Conservation (phyloP, 1,140 invertebrate species). For the Campoletis sonorensis region DNA sequence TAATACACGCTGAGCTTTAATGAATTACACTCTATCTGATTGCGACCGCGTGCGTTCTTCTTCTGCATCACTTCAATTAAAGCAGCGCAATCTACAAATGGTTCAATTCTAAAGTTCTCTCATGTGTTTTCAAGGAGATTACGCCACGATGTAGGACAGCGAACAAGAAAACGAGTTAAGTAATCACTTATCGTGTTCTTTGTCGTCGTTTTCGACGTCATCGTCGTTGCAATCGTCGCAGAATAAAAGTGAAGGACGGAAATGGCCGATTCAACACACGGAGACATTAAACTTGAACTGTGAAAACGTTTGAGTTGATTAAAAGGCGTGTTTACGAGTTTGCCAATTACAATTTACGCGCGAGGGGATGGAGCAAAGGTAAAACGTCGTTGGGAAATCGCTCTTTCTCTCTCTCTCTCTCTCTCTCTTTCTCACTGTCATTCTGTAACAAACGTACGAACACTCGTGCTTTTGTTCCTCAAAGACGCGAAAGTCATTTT, state of each 20-base stretch:
- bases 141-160: not conserved
- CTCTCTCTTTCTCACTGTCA: too few relatives aligned
- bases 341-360: constrained; percentile 22
- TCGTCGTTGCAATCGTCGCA: too few relatives aligned
- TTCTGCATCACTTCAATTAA: not conserved
- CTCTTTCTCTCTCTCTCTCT: not conserved
- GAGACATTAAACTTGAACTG: constrained; percentile 31
- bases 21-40: not conserved
- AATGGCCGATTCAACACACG: not conserved
- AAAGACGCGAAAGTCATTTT: not conserved
- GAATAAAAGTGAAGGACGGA: not conserved
- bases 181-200: constrained; percentile 14
- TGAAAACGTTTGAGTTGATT: not conserved
- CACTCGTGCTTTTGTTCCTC: not conserved
- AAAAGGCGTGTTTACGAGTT: constrained; percentile 37
- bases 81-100: not conserved
- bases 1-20: not conserved
- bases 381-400: not conserved
- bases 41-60: not conserved
- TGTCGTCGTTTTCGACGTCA: not conserved
- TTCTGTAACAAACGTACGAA: not conserved
- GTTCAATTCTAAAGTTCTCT: not conserved
- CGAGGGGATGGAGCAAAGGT: not conserved
- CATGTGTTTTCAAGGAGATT: not conserved
- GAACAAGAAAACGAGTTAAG: not conserved